Evolutionary conservation across 1,140 invertebrate species (phyloP).

Genomic region (Trichonephila clavata): DNA sequence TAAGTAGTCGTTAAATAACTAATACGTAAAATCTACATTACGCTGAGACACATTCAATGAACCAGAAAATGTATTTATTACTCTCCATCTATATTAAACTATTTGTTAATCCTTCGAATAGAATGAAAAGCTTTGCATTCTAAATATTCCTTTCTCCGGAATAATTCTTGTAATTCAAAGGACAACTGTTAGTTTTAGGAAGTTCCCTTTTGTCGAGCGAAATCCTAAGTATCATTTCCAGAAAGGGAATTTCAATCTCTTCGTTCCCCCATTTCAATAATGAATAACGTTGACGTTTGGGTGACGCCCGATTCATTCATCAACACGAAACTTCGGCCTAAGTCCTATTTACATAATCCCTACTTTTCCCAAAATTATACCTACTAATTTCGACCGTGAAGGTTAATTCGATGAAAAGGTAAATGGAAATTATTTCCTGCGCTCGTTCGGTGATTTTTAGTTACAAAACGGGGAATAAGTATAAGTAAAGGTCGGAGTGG

Average conservation of each 20-base stretch:
- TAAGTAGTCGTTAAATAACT: too few species aligned
- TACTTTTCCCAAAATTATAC: constrained; percentile 21
- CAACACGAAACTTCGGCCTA: not conserved
- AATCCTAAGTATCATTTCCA: not conserved
- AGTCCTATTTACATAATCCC: constrained; percentile 44
- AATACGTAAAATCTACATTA: too few species aligned
- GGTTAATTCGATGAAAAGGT: not conserved
- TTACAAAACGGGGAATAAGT: too few species aligned
- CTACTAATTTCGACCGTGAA: not conserved
- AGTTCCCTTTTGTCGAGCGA: not conserved
- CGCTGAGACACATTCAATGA: too few species aligned
- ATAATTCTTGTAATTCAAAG: too few species aligned
- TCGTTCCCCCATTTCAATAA: constrained; percentile 27
- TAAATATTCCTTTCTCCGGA: too few species aligned
- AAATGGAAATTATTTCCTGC: not conserved
- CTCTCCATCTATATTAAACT: too few species aligned
- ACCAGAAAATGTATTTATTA: too few species aligned
- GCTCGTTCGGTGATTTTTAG: too few species aligned
- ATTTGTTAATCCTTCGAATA: too few species aligned
- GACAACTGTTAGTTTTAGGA: not conserved
- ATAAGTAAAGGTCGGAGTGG: not conserved
- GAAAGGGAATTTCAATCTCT: constrained; percentile 21
- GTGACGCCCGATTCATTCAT: constrained; percentile 43
- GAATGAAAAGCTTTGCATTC: too few species aligned
- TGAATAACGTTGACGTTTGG: constrained; percentile 35